Evolutionary conservation across 1,140 invertebrate genomes (phyloP), one percentile per base, ranked within the genome.

Genomic region (Eriosoma lanigerum): DNA sequence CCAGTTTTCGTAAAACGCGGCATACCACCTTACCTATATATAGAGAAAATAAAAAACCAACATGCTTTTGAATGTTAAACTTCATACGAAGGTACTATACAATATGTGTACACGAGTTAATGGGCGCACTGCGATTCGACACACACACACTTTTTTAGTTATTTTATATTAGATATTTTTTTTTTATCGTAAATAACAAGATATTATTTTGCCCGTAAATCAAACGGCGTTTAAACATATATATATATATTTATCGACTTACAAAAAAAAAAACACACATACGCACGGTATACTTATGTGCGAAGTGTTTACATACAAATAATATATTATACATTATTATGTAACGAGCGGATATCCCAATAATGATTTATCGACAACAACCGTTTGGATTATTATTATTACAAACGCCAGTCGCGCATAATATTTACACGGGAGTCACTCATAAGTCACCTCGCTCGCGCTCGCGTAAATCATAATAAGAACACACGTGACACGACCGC

Each of bases 171-270:
- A 8, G n/a, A 21, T 17, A 46, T 48, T 6, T 48, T 4, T 38
- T 38, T 38, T 46, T 68, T n/a, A n/a, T 48, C 12, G 66, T 68
- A 48, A 48, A 68, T 48, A 26, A 68, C 21, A 26, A 48, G 21
- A 46, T 24, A 46, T 38, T 38, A 38, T 68, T 68, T 68, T n/a
- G 15, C 13, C 6, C 44, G 13, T 68, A 68, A 68, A 68, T 68
- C 44, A 68, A 68, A 68, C 64, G 60, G 21, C 38, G 38, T 44
- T 68, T 66, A 66, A 64, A 58, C 13, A 58, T 21, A 21, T 9
- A 58, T 58, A 24, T 54, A 2, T 52, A 52, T 52, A 15, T 52
- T 38, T 38, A 38, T 38, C 32, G 8, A 4, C 8, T 38, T 38
- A 38, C 8, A 38, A 38, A 4, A 38, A 4, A 38, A 4, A 38